A percentile compares a stretch with the other conserved stretches of the same genome.
Evolutionary conservation across 2,113 vertebrate species (phyloP).

Genomic region (Brienomyrus longianalis): DNA sequence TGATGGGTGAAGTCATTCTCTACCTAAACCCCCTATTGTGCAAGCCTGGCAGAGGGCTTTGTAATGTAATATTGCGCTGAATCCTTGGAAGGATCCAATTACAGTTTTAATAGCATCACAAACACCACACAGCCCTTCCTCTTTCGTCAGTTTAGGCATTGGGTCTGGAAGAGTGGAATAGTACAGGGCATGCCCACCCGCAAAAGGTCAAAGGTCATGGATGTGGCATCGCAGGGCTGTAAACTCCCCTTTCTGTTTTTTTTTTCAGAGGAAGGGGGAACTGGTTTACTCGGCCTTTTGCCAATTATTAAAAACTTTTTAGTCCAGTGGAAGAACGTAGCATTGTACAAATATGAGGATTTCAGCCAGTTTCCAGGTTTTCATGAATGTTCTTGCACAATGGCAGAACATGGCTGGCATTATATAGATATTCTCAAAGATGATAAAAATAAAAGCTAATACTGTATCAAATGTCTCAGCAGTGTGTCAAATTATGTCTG

Average conservation of each 20-base stretch:
- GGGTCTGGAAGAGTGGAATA: slow-evolving; percentile 4
- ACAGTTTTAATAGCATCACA: slow-evolving; percentile 52
- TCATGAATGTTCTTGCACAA: background rate
- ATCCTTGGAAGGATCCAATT: slow-evolving; percentile 53
- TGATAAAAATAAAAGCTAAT: background rate
- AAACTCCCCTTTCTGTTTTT: background rate
- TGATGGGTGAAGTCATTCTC: background rate
- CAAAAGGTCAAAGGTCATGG: slow-evolving; percentile 35
- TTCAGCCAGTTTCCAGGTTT: background rate
- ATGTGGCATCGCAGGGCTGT: slow-evolving; percentile 2
- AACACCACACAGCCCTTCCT: slow-evolving; percentile 20
- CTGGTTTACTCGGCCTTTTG: background rate
- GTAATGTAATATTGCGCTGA: slow-evolving; percentile 48
- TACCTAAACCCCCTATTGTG: slow-evolving; percentile 3
- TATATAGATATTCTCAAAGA: background rate
- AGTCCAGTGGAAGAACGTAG: background rate
- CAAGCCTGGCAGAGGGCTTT: slow-evolving; percentile 43
- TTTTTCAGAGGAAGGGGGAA: background rate
- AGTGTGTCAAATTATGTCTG: background rate
- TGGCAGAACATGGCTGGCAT: background rate
- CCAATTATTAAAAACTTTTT: background rate
- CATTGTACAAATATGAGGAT: background rate
- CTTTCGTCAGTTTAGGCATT: background rate
- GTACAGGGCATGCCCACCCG: slow-evolving; percentile 17
- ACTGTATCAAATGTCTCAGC: background rate